These are phyloP conservation scores for Chrysocyon brachyurus DNA, from an alignment of 2,797 vertebrate species.

Conservation along the genomic window DNA sequence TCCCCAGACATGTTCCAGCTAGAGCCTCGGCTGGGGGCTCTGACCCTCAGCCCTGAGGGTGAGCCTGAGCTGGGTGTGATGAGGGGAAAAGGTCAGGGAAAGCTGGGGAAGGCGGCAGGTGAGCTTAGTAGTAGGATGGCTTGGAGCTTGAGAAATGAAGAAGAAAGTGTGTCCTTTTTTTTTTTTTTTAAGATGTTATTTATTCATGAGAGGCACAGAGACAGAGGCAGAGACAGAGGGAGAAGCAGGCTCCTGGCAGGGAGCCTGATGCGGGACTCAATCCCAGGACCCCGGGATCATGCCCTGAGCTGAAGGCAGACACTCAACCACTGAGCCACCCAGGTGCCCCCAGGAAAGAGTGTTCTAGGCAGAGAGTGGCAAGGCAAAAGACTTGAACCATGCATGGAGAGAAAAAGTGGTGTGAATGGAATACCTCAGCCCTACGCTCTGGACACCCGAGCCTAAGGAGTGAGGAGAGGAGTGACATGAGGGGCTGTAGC, in stretches of 20 bases:
- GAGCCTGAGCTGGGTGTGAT: constrained; percentile 70
- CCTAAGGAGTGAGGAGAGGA: not conserved
- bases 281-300: no score
- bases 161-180: not conserved
- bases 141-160: not conserved
- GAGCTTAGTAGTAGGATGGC: not conserved
- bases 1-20: constrained; percentile 91
- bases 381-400: not conserved
- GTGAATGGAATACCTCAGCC: not conserved
- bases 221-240: no score
- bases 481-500: not conserved
- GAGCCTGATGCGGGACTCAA: no score
- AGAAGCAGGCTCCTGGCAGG: no score
- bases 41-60: constrained; percentile 92
- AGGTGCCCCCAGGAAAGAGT: not conserved
- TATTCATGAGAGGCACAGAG: no score
- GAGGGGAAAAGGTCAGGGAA: not conserved
- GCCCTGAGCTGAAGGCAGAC: no score
- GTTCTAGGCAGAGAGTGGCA: not conserved
- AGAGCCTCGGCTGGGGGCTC: constrained; percentile 88
- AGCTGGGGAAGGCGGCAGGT: not conserved
- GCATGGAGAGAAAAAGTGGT: not conserved
- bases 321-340: no score
- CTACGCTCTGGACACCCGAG: not conserved
- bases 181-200: no score